phyloP scores from a whole-genome alignment of 2,797 vertebrate species.

The Ispidina picta region DNA sequence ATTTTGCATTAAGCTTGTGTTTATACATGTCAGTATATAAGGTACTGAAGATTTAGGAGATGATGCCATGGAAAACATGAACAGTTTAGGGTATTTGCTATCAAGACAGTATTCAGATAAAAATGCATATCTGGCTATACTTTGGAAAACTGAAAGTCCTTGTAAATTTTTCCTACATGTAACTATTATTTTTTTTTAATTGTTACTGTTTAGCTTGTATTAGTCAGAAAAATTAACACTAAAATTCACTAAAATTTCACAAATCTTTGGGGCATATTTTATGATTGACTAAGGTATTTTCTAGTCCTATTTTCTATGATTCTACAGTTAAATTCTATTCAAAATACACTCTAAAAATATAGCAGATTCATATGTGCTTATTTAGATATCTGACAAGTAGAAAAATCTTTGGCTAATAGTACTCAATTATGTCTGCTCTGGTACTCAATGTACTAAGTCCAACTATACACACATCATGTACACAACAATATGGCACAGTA shows the following conservation, averaged over 20 bases:
- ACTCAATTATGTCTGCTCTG: not conserved
- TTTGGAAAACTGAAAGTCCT: not conserved
- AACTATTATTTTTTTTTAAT: not conserved
- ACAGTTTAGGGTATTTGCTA: not conserved
- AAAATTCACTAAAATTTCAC: not conserved
- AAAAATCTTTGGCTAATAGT: not conserved
- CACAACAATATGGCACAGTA: not conserved
- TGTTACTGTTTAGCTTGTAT: not conserved
- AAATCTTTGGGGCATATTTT: not conserved
- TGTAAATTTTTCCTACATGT: not conserved
- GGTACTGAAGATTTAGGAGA: not conserved
- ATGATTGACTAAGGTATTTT: not conserved
- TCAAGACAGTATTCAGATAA: not conserved
- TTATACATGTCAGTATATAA: not conserved
- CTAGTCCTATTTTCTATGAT: not conserved
- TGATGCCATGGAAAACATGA: not conserved
- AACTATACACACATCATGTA: not conserved
- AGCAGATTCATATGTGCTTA: not conserved
- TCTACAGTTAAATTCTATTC: not conserved
- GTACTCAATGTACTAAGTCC: not conserved
- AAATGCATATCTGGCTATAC: not conserved
- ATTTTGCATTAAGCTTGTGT: not conserved
- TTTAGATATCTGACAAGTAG: not conserved
- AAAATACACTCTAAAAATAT: not conserved
- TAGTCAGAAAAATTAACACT: not conserved